Base-by-base conservation (phyloP, 2,113 vertebrate species). In the Hassar affinis region DNA sequence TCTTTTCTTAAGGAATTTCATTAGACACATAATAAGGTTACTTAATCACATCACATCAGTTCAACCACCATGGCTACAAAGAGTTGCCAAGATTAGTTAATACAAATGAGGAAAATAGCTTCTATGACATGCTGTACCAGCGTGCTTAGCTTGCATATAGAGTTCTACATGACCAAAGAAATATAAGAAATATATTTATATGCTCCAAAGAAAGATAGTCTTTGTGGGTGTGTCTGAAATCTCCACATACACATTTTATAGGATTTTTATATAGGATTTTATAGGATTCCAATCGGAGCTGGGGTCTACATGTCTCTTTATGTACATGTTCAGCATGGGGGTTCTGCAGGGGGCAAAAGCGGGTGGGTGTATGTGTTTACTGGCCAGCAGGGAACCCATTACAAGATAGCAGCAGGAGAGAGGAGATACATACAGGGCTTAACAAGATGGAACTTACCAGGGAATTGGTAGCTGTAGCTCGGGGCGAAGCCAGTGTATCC, bases 391-490 rank as follows among this genome's bases (percentile, higher is more conserved):
- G 86, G 84, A 85, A 83, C 78, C 85, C 87, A 87, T 89, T 88
- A 87, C 83, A 77, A 83, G 66, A 79, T 61, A 78, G 57, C 82
- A 85, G 86, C 79, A 76, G 88, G 88, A 69, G 49, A 81, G 62
- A 59, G 62, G 51, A 81, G 77, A 68, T 61, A 68, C 80, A 89
- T 72, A 85, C 85, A 85, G 85, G 27, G 79, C 49, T 85, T 87
- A 88, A 88, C 84, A 81, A 82, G 84, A 89, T 79, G 84, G 82
- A 87, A 95, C 95, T 30, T 94, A 97, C 96, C 95, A 94, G 96
- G 96, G 91, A 97, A 97, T 85, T 97, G 96, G 90, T 97, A 97
- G 92, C 96, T 96, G 91, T 97, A 97, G 91, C 96, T 96, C 57
- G 96, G 96, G 90, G 96, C 94, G 85, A 97, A 97, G 91, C 96